Evolutionary conservation across 2,113 vertebrate species (phyloP).

Genomic region (Xiphias gladius): DNA sequence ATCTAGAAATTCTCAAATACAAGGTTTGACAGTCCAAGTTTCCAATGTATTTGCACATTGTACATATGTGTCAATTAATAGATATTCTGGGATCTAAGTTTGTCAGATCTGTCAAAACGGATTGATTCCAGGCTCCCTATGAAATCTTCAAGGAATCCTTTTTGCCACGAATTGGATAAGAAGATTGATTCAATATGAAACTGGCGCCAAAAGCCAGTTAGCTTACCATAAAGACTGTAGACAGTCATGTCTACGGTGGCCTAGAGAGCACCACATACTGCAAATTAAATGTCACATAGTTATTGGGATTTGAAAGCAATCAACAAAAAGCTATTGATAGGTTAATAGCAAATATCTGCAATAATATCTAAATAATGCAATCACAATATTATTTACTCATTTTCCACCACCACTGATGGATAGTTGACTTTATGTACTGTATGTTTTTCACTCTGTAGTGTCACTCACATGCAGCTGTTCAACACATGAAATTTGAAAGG

Average conservation of each 20-base stretch:
- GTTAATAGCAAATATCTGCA: too few species aligned
- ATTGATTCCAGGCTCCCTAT: neutral
- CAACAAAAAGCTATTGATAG: too few species aligned
- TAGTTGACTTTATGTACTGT: too few species aligned
- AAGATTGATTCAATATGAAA: neutral
- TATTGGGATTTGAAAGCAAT: neutral
- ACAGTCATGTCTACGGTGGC: neutral
- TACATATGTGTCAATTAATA: neutral
- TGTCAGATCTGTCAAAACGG: neutral
- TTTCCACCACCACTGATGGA: too few species aligned
- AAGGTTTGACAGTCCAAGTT: neutral
- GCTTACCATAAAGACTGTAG: neutral
- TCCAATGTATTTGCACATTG: neutral
- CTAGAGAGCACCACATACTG: neutral
- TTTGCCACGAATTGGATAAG: neutral
- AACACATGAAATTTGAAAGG: slow-evolving; percentile 8
- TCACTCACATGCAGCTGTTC: neutral
- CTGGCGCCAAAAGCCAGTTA: neutral
- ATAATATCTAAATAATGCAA: neutral
- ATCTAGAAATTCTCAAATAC: neutral
- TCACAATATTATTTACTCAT: neutral
- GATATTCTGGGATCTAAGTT: neutral
- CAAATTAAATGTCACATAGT: neutral
- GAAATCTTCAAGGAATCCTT: neutral
- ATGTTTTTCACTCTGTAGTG: too few species aligned